Percentiles rank a stretch among this genome's conserved stretches.
Conservation (phyloP, 2,888 invertebrate genomes). For the Colostygia pectinataria region DNA sequence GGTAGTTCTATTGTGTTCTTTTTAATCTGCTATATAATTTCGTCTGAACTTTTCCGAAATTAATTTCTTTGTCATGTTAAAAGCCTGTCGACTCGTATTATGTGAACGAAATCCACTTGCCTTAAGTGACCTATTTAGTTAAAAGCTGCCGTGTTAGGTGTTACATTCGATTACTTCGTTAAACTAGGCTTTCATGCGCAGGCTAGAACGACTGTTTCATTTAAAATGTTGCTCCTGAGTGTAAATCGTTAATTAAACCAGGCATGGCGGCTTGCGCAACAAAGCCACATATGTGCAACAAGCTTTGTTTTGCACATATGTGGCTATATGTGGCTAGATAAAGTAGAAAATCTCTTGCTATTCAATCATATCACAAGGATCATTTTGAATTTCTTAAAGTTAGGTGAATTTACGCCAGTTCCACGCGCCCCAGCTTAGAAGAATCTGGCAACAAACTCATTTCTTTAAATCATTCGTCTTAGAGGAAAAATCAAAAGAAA, state of each 20-base stretch:
- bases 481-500: no score
- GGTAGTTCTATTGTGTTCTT: neutral
- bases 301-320: slow-evolving; percentile 13
- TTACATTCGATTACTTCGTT: slow-evolving; percentile 30
- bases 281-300: slow-evolving; percentile 16
- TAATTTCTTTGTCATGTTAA: slow-evolving; percentile 4
- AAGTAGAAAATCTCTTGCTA: no score
- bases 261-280: slow-evolving; percentile 8
- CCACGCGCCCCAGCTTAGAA: no score
- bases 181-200: slow-evolving; percentile 24
- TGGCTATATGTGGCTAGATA: no score
- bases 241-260: neutral
- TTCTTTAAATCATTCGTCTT: slow-evolving; percentile 10
- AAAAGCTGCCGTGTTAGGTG: slow-evolving; percentile 23
- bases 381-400: no score
- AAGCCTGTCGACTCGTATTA: slow-evolving; percentile 8
- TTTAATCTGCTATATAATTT: neutral
- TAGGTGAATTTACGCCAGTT: no score
- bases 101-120: slow-evolving; percentile 10
- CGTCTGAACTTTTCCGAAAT: neutral
- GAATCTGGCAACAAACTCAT: no score
- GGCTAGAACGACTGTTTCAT: neutral
- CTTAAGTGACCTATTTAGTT: slow-evolving; percentile 25
- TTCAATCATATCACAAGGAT: no score
- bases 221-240: slow-evolving; percentile 4